Conservation (phyloP, 2,113 vertebrate genomes). For the Nibea albiflora region DNA sequence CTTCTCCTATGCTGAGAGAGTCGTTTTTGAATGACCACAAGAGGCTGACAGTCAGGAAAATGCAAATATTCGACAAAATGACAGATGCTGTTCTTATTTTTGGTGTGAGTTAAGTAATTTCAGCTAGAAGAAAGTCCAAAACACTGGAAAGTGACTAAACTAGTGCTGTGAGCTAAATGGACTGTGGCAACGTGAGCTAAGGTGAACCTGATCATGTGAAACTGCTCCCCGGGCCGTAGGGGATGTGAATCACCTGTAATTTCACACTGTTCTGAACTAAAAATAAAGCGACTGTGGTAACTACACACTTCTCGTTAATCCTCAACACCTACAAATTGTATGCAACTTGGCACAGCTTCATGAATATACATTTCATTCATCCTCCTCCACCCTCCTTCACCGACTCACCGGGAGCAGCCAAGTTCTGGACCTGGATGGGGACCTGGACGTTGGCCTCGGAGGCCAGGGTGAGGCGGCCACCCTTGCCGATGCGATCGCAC, state of each 20-base stretch:
- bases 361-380: too few relatives aligned
- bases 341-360: too few relatives aligned
- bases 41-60: not conserved
- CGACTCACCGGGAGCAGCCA: slow-evolving; percentile 87
- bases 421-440: slow-evolving; percentile 73
- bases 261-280: not conserved
- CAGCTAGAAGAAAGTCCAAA: too few relatives aligned
- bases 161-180: too few relatives aligned
- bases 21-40: not conserved
- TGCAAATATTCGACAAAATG: not conserved
- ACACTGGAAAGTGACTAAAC: too few relatives aligned
- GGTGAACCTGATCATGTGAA: too few relatives aligned
- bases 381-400: too few relatives aligned
- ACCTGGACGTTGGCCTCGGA: slow-evolving; percentile 82
- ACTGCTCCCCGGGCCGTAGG: too few relatives aligned
- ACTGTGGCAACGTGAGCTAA: too few relatives aligned
- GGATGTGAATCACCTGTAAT: not conserved
- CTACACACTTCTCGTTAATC: too few relatives aligned
- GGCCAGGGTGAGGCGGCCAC: slow-evolving; percentile 90
- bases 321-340: too few relatives aligned
- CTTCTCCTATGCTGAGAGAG: not conserved
- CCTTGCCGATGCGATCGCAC: slow-evolving; percentile 93
- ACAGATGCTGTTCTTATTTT: not conserved
- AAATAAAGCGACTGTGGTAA: too few relatives aligned
- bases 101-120: not conserved